These are phyloP conservation scores for Temnothorax rugatulus DNA, from an alignment of 2,888 invertebrate species.

Conservation along the genomic window DNA sequence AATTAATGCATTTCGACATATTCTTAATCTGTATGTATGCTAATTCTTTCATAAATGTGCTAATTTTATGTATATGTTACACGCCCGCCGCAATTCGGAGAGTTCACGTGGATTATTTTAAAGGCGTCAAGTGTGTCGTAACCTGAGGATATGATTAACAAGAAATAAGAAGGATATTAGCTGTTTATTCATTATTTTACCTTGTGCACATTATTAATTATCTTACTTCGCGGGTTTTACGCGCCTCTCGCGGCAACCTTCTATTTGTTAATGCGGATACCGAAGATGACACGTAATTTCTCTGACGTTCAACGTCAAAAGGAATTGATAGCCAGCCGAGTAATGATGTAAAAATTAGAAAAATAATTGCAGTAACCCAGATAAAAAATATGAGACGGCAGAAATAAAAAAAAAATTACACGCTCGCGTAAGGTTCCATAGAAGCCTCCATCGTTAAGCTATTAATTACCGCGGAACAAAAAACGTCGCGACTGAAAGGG, in stretches of 20 bases:
- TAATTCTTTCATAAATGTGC: slow-evolving; percentile 12
- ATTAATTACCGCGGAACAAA: slow-evolving; percentile 41
- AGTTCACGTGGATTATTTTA: neutral
- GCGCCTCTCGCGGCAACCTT: neutral
- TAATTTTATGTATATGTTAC: slow-evolving; percentile 34
- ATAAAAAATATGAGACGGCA: neutral
- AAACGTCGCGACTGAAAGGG: slow-evolving; percentile 7
- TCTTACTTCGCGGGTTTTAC: slow-evolving; percentile 17
- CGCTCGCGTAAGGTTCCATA: neutral
- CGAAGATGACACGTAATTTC: slow-evolving; percentile 27
- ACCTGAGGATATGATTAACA: neutral
- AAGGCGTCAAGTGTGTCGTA: neutral
- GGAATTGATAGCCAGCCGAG: slow-evolving; percentile 14
- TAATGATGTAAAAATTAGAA: slow-evolving; percentile 42
- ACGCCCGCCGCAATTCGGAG: neutral
- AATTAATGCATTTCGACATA: neutral
- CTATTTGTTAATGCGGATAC: slow-evolving; percentile 25
- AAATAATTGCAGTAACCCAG: slow-evolving; percentile 20
- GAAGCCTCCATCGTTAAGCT: slow-evolving; percentile 24
- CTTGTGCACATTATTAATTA: slow-evolving; percentile 30
- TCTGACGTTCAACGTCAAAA: neutral
- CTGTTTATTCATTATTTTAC: neutral
- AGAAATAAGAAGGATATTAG: slow-evolving; percentile 5
- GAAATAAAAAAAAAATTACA: slow-evolving; percentile 20
- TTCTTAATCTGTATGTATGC: neutral